Percentiles rank a stretch among this genome's conserved stretches.
phyloP scores from a whole-genome alignment of 2,888 invertebrate genomes.

The Yponomeuta plumbellus region DNA sequence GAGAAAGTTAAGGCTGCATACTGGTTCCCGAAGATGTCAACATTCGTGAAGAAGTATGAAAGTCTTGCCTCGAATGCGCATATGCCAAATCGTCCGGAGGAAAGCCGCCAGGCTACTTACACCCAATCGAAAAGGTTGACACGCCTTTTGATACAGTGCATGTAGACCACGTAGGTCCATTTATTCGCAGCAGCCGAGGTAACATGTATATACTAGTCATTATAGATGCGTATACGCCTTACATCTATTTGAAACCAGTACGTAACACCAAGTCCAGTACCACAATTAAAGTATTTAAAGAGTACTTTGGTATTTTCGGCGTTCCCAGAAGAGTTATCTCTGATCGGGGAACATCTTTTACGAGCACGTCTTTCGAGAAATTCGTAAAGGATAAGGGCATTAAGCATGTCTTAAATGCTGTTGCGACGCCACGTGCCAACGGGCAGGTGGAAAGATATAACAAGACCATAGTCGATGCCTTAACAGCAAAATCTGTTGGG shows the following conservation, averaged over 20 bases:
- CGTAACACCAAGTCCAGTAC: slow-evolving; percentile 20
- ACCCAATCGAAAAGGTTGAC: slow-evolving; percentile 15
- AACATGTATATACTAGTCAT: slow-evolving; percentile 20
- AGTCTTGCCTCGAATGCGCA: slow-evolving; percentile 15
- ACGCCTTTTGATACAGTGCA: slow-evolving; percentile 14
- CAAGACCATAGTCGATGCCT: slow-evolving; percentile 12
- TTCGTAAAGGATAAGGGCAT: slow-evolving; percentile 15
- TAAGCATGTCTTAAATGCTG: slow-evolving; percentile 18
- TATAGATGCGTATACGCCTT: slow-evolving; percentile 22
- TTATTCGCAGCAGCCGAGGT: slow-evolving; percentile 19
- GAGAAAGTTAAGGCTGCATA: slow-evolving; percentile 23
- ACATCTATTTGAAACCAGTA: slow-evolving; percentile 17
- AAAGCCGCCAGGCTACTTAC: slow-evolving; percentile 10
- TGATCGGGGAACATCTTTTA: slow-evolving; percentile 22
- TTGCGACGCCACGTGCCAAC: slow-evolving; percentile 20
- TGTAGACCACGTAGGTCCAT: slow-evolving; percentile 22
- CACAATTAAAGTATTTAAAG: slow-evolving; percentile 15
- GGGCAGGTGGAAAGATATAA: slow-evolving; percentile 22
- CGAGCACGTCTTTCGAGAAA: slow-evolving; percentile 16
- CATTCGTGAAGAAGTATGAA: slow-evolving; percentile 11
- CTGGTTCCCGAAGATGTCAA: slow-evolving; percentile 23
- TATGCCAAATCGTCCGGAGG: slow-evolving; percentile 13
- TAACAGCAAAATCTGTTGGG: slow-evolving; percentile 13
- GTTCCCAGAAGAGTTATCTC: slow-evolving; percentile 20
- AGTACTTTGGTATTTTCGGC: slow-evolving; percentile 21